Base-by-base conservation (phyloP, 2,797 vertebrate species). In the Threskiornis aethiopicus region DNA sequence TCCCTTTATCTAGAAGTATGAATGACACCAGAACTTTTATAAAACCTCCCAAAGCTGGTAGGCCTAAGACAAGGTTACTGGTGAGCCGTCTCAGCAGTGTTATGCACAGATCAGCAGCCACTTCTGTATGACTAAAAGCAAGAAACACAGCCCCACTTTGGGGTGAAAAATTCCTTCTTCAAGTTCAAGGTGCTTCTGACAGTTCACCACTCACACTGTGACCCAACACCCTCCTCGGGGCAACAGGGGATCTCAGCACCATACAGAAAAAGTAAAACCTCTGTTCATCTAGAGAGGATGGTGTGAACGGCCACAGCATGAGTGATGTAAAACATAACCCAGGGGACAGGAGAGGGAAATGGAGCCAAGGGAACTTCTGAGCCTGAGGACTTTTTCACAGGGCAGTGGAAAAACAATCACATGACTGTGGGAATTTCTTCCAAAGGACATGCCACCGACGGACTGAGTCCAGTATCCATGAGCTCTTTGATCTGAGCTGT, bases 401-500 rank as follows among this genome's bases (percentile, higher is more conserved):
- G 16, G 35, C 33, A 69, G 31, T 72, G 66, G 62, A 51, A 91
- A 84, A 92, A 66, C 59, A n/a, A 25, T 58, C 81, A 72, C 26
- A 25, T 6, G 35, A 57, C 39, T 58, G 11, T 51, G n/a, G 33
- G 8, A 79, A 13, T 85, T 95, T 87, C 58, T 91, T 78, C 62
- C 58, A 82, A 79, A 89, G 58, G 46, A 66, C 41, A 71, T 0
- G 0, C 61, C 61, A 64, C 39, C 2, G 5, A 71, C 2, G 0
- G 44, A 42, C 55, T 41, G 51, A 58, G 76, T 88, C 76, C 51
- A 76, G 90, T 90, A 84, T 59, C 80, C 65, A 58, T 2, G 6
- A 90, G 41, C 49, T 69, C 58, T 96, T 95, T 96, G 91, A 95
- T 95, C 61, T 84, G 69, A 95, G 28, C 73, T 95, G 94, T 39